Conservation (phyloP, 1,140 invertebrate species). For the Formica selysi region DNA sequence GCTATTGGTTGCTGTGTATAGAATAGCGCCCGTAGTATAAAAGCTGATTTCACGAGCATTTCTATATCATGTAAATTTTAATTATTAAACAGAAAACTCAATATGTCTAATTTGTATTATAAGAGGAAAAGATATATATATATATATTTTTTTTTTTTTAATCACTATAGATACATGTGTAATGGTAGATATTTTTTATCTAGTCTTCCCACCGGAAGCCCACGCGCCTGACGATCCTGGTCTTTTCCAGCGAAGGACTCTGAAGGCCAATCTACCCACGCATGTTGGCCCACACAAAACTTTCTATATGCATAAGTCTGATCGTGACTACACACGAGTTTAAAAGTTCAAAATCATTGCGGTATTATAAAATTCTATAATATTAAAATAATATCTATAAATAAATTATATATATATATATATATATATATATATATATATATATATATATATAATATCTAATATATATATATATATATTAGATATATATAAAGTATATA, state of each 20-base stretch:
- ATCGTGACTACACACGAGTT: neutral
- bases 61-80: too few relatives aligned
- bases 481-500: too few relatives aligned
- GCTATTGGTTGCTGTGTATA: too few relatives aligned
- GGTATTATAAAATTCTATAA: constrained; percentile 7
- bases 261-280: constrained; percentile 76
- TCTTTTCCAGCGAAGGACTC: constrained; percentile 74
- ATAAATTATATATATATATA: neutral
- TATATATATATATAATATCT: neutral
- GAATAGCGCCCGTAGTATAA: too few relatives aligned
- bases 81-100: too few relatives aligned
- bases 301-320: constrained; percentile 8
- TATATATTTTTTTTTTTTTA: neutral
- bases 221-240: constrained; percentile 64
- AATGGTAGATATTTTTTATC: constrained; percentile 66
- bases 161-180: constrained; percentile 57
- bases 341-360: constrained; percentile 3
- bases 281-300: constrained; percentile 64
- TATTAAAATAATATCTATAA: neutral
- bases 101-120: too few relatives aligned
- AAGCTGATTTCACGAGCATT: too few relatives aligned
- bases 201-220: constrained; percentile 71
- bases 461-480: neutral
- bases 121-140: too few relatives aligned
- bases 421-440: too few relatives aligned